These are phyloP conservation scores for Macrostomum lignano DNA, from an alignment of 1,140 invertebrate genomes.

Conservation along the genomic window DNA sequence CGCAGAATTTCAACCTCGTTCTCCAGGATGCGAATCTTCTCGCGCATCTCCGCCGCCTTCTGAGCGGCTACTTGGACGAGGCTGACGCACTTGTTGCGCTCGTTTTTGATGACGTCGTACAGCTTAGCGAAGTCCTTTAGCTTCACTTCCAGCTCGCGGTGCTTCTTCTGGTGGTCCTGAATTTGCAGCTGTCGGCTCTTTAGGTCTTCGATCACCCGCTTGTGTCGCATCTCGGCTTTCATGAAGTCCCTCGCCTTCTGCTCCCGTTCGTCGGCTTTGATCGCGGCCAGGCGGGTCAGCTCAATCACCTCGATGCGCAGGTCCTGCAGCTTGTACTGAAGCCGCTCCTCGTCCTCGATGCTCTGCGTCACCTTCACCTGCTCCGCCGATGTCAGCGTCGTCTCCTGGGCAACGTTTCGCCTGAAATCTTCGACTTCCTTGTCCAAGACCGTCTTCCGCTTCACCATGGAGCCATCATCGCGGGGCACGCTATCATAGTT, in stretches of 20 bases:
- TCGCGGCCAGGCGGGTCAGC: conserved; percentile 20
- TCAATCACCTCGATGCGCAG: conserved; percentile 25
- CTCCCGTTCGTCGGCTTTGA: conserved; percentile 26
- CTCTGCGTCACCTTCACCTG: conserved; percentile 24
- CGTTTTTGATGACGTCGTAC: conserved; percentile 28
- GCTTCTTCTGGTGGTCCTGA: conserved; percentile 25
- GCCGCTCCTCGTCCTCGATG: conserved; percentile 22
- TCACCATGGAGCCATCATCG: conserved; percentile 19
- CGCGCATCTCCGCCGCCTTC: conserved; percentile 25
- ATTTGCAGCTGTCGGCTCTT: conserved; percentile 25
- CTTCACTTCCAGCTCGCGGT: conserved; percentile 23
- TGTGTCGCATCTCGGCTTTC: conserved; percentile 23
- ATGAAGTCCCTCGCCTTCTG: conserved; percentile 27
- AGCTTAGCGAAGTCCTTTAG: conserved; percentile 25
- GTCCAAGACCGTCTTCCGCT: conserved; percentile 18
- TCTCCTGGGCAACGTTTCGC: no score
- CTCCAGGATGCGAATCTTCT: conserved; percentile 27
- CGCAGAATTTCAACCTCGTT: conserved; percentile 28
- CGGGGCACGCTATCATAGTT: conserved; percentile 14
- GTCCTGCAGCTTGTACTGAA: conserved; percentile 18
- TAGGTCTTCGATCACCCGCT: conserved; percentile 21
- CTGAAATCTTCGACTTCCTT: conserved; percentile 25
- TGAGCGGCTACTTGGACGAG: conserved; percentile 26
- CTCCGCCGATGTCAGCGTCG: conserved; percentile 20
- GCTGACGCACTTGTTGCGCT: conserved; percentile 27